phyloP scores from a whole-genome alignment of 2,113 vertebrate genomes.

The Mustela nigripes region DNA sequence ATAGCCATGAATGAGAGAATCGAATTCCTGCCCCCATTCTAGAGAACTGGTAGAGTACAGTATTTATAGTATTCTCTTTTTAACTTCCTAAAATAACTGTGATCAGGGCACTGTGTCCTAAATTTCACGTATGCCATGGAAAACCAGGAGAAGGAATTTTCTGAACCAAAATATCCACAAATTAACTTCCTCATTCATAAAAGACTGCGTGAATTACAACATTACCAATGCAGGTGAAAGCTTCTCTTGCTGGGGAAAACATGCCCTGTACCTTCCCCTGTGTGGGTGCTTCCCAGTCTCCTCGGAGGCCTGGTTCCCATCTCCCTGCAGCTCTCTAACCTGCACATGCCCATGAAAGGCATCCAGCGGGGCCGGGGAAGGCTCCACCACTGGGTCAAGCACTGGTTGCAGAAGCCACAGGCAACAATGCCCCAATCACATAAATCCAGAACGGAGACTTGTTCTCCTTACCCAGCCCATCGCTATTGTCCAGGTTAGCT shows the following conservation, averaged over 20 bases:
- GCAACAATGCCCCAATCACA: neutral
- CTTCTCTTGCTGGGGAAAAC: neutral
- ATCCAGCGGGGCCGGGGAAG: neutral
- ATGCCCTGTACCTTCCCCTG: neutral
- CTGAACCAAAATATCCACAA: neutral
- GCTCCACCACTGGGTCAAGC: neutral
- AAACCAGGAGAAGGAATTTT: neutral
- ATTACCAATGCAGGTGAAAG: neutral
- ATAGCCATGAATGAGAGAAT: neutral
- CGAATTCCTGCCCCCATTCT: neutral
- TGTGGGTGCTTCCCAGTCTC: neutral
- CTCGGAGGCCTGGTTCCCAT: neutral
- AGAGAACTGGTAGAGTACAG: neutral
- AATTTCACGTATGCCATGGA: neutral
- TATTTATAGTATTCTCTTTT: neutral
- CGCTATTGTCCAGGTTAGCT: neutral
- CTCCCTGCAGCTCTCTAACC: neutral
- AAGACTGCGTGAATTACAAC: neutral
- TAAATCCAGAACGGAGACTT: neutral
- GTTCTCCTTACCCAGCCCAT: neutral
- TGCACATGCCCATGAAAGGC: neutral
- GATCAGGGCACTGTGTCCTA: neutral
- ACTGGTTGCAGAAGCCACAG: neutral
- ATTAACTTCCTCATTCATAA: constrained; percentile 4
- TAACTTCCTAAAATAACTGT: constrained; percentile 39